Evolutionary conservation across 2,888 invertebrate species (phyloP).

Genomic region (Andrena flavipes): DNA sequence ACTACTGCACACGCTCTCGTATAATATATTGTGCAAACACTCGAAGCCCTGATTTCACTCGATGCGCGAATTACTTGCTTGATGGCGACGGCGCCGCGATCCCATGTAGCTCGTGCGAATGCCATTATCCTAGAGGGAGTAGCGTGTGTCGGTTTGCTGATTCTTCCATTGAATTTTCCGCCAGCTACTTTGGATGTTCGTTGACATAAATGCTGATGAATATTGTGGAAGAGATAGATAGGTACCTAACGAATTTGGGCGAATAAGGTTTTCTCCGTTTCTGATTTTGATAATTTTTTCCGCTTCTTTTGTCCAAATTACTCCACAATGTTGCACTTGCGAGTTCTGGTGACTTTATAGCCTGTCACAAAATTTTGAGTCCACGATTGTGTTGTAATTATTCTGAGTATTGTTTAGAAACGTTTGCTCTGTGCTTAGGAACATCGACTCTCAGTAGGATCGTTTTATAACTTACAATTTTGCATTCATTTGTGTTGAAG

Average conservation of each 20-base stretch:
- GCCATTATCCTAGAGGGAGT: neutral
- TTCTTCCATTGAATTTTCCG: slow-evolving; percentile 21
- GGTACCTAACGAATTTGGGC: neutral
- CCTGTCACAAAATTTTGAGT: neutral
- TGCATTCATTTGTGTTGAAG: neutral
- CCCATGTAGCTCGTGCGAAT: slow-evolving; percentile 16
- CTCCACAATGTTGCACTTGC: neutral
- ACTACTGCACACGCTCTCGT: slow-evolving; percentile 13
- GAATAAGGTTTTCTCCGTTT: neutral
- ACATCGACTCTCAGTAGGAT: too few relatives aligned
- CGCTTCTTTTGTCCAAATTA: neutral
- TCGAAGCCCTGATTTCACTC: slow-evolving; percentile 54
- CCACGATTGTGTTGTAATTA: neutral
- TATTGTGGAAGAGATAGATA: too few relatives aligned
- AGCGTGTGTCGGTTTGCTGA: neutral
- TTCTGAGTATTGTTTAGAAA: neutral
- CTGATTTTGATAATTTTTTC: neutral
- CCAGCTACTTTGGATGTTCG: neutral
- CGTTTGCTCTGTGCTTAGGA: too few relatives aligned
- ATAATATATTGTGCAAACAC: slow-evolving; percentile 43
- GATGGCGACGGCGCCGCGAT: slow-evolving; percentile 17
- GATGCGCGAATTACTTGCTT: slow-evolving; percentile 40
- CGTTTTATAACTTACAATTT: too few relatives aligned
- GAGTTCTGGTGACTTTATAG: neutral
- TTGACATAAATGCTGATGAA: neutral